phyloP scores from a whole-genome alignment of 2,113 vertebrate species.

The Heliornis fulica region DNA sequence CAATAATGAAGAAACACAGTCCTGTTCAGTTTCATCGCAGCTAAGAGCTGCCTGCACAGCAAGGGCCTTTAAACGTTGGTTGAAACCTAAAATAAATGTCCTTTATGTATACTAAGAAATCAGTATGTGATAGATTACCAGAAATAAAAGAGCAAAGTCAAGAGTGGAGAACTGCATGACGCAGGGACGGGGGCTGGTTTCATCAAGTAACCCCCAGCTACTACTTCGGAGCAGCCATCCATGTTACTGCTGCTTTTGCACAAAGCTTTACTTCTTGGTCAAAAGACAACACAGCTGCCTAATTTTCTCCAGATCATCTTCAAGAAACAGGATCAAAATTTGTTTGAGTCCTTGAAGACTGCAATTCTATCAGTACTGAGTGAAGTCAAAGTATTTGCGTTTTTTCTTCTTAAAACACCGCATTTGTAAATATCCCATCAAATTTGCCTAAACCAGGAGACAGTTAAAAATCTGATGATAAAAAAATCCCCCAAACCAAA shows the following conservation, averaged over 20 bases:
- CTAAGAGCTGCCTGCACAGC: neutral
- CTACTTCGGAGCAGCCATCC: accelerated
- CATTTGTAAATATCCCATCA: neutral
- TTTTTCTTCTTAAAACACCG: neutral
- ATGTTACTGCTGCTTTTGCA: neutral
- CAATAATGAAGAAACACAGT: neutral
- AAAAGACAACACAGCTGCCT: neutral
- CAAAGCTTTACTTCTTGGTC: neutral
- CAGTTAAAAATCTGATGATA: neutral
- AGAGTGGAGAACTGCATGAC: accelerated
- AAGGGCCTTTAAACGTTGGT: neutral
- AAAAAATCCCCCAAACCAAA: neutral
- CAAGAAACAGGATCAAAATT: neutral
- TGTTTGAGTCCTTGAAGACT: neutral
- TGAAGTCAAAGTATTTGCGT: neutral
- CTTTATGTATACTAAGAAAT: neutral
- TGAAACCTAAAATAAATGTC: neutral
- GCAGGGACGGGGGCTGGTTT: neutral
- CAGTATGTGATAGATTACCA: neutral
- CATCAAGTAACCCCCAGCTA: neutral
- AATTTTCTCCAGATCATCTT: neutral
- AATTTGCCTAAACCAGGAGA: neutral
- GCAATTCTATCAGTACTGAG: neutral
- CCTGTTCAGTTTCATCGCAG: neutral
- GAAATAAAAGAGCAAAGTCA: neutral